Evolutionary conservation across 30 jellyfish, hydroid and myxozoan species (phyloP).

Genomic region (Aurelia aurita complex sp. Pacific): DNA sequence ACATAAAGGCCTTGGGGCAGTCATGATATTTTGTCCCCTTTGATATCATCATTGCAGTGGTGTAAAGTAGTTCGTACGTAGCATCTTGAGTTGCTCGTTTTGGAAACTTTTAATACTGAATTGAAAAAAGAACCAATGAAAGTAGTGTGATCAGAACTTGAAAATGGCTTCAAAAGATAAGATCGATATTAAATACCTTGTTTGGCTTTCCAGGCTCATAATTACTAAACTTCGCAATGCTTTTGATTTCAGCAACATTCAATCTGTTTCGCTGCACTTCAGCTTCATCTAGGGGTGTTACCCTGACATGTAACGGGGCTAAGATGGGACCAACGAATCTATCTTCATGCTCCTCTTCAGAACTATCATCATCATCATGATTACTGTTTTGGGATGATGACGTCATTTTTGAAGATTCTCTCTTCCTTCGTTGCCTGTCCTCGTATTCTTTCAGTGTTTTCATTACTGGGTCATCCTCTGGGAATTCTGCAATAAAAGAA

Average conservation of each 20-base stretch:
- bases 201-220: constrained; percentile 78
- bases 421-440: constrained; percentile 49
- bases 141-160: too few relatives aligned
- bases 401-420: not conserved
- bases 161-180: too few relatives aligned
- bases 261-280: constrained; percentile 44
- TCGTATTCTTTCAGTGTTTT: constrained; percentile 80
- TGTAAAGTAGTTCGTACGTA: too few relatives aligned
- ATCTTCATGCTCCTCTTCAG: constrained; percentile 44
- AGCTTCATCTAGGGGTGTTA: constrained; percentile 56
- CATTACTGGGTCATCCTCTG: constrained; percentile 82
- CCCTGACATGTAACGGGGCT: constrained; percentile 75
- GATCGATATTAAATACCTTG: constrained; percentile 31
- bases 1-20: too few relatives aligned
- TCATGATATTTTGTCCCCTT: too few relatives aligned
- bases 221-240: constrained; percentile 59
- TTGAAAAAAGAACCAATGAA: too few relatives aligned
- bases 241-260: constrained; percentile 37
- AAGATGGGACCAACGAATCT: constrained; percentile 82
- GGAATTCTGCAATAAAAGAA: constrained; percentile 39
- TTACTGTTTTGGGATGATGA: not conserved
- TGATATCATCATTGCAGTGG: too few relatives aligned
- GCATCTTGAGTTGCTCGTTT: too few relatives aligned
- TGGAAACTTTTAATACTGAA: too few relatives aligned
- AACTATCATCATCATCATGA: constrained; percentile 22